These are phyloP conservation scores for Sinocyclocheilus grahami DNA, from an alignment of 2,113 vertebrate species.

Conservation along the genomic window DNA sequence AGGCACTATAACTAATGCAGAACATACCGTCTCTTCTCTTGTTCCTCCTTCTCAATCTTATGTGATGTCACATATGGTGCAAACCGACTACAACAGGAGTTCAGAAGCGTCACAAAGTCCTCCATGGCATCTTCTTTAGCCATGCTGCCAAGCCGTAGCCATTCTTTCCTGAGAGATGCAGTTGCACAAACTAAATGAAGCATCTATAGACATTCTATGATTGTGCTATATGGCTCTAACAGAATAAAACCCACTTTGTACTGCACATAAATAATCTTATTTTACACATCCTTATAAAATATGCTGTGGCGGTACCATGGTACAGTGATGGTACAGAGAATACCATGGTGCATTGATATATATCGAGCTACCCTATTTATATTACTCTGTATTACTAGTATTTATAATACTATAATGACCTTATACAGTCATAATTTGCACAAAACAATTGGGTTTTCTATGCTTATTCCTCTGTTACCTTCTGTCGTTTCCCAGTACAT, in stretches of 20 bases:
- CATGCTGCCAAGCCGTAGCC: constrained; percentile 91
- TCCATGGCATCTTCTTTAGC: constrained; percentile 93
- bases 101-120: constrained; percentile 91
- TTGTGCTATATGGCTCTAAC: not conserved
- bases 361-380: no score
- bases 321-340: no score
- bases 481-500: constrained; percentile 94
- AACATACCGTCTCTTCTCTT: constrained; percentile 90
- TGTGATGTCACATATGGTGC: constrained; percentile 92
- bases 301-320: no score
- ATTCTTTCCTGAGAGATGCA: constrained; percentile 85
- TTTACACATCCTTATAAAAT: no score
- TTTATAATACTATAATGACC: not conserved
- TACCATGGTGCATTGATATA: no score
- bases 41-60: constrained; percentile 96
- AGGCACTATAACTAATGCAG: not conserved
- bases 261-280: no score
- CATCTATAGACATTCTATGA: not conserved
- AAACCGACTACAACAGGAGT: constrained; percentile 92
- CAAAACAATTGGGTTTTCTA: not conserved
- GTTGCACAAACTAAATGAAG: not conserved
- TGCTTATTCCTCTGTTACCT: constrained; percentile 77
- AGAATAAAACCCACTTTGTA: no score
- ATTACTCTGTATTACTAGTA: no score
- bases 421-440: not conserved